Base-by-base conservation (phyloP, 1,140 invertebrate genomes). In the Cyclargus thomasi region DNA sequence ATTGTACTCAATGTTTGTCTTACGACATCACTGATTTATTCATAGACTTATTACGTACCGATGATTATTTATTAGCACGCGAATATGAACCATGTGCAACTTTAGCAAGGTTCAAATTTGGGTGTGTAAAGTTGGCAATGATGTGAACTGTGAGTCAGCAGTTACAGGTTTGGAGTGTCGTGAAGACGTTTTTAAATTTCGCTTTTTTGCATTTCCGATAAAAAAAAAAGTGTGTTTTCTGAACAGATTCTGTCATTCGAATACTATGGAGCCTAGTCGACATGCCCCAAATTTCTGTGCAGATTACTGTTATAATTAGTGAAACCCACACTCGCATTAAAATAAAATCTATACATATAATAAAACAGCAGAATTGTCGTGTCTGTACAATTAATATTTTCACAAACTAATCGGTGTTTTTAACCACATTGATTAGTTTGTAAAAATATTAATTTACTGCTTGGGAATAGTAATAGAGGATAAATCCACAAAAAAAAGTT, bases 1-100 rank as follows among this genome's bases (percentile, higher is more conserved):
- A 83, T 81, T 79, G 77, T 75, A 74, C 82, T 83, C 76, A 84
- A 76, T 78, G 63, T 62, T 71, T 67, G 55, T 69, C 67, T 84
- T 84, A 80, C 81, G 76, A 80, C 80, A 85, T 70, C 70, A 68
- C 72, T 78, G 82, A 84, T 83, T 78, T 85, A 85, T 85, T 83
- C 81, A 79, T 75, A 80, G 75, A 69, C 74, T 71, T 8, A 47
- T 8, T 47, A 8, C 6, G 14, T 47, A 16, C 39, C 3, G 39
- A 47, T 47, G 39, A 47, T 47, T 16, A 67, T 70, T 53, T 72
- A 70, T 69, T 62, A n/a, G 68, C 69, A 77, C 1, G 67, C 67
- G n/a, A 80, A 76, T 80, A 67, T 76, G 65, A 66, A 72, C 77
- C 72, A 74, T 81, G 78, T 74, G 23, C 17, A 35, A 18, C 65